A percentile compares a stretch with the other conserved stretches of the same genome.
phyloP scores from a whole-genome alignment of 2,888 invertebrate genomes.

The Agrochola circellaris region DNA sequence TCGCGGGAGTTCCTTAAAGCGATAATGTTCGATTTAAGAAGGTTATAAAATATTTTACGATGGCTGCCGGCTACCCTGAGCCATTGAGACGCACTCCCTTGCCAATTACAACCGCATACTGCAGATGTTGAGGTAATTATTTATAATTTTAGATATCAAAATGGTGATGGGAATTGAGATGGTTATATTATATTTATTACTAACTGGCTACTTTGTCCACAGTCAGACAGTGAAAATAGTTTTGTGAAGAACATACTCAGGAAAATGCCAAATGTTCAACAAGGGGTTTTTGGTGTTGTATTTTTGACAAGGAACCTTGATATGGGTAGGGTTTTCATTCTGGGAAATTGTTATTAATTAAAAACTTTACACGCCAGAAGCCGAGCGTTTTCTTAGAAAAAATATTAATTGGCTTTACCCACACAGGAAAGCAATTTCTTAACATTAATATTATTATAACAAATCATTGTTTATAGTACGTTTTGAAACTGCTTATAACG shows the following conservation, averaged over 20 bases:
- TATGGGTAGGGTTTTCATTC: background rate
- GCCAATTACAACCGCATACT: constrained; percentile 69
- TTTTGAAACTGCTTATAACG: background rate
- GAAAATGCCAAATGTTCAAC: background rate
- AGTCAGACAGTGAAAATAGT: background rate
- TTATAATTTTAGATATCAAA: constrained; percentile 20
- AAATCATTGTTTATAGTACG: background rate
- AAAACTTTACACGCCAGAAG: background rate
- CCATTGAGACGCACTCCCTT: constrained; percentile 66
- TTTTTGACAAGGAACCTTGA: constrained; percentile 6
- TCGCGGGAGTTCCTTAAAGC: constrained; percentile 68
- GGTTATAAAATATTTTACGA: constrained; percentile 79
- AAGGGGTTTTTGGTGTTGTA: background rate
- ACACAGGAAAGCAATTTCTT: background rate
- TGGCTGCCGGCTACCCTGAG: constrained; percentile 60
- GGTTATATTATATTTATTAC: background rate
- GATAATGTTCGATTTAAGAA: constrained; percentile 79
- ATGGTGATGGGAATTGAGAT: constrained; percentile 20
- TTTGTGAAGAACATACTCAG: background rate
- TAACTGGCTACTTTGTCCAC: background rate
- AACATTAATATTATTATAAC: background rate
- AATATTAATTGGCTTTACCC: background rate
- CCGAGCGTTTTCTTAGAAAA: background rate
- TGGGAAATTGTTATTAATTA: constrained; percentile 10
- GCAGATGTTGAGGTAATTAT: constrained; percentile 51